These are phyloP conservation scores for Hypanus sabinus DNA, from an alignment of 2,113 vertebrate genomes.

Conservation along the genomic window DNA sequence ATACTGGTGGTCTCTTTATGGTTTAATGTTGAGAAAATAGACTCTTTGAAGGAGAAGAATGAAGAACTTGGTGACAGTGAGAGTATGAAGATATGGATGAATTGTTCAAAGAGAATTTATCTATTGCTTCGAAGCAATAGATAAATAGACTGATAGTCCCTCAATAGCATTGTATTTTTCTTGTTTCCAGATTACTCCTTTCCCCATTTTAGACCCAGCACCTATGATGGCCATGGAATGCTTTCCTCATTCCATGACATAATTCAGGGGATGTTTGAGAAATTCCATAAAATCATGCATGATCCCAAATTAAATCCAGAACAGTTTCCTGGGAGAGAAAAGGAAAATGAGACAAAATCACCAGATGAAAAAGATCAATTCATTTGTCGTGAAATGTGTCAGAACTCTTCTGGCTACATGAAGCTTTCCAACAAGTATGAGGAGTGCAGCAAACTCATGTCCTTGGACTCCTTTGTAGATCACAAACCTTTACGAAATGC, in stretches of 20 bases:
- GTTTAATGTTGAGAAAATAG: constrained; percentile 75
- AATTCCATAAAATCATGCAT: constrained; percentile 47
- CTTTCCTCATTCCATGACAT: constrained; percentile 73
- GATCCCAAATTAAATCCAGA: background rate
- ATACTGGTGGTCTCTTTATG: constrained; percentile 79
- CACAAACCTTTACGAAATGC: too few species aligned
- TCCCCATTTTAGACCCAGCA: constrained; percentile 44
- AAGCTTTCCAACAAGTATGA: too few species aligned
- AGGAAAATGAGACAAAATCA: background rate
- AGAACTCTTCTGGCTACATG: too few species aligned
- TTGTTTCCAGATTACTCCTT: constrained; percentile 34
- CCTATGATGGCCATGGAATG: constrained; percentile 46
- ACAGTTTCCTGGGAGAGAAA: background rate
- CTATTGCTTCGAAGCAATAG: constrained; percentile 51
- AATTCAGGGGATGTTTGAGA: constrained; percentile 62
- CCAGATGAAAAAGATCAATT: too few species aligned
- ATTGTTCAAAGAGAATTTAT: constrained; percentile 68
- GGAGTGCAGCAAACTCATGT: too few species aligned
- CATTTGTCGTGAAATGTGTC: too few species aligned
- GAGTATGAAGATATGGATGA: constrained; percentile 64
- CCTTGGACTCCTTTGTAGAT: too few species aligned
- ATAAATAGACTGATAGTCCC: constrained; percentile 45
- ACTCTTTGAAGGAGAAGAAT: constrained; percentile 64
- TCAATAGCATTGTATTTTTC: constrained; percentile 41
- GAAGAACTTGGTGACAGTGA: constrained; percentile 61